Percentiles rank a stretch among this genome's conserved stretches.
Evolutionary conservation across 2,797 vertebrate species (phyloP).

Genomic region (Acrocephalus scirpaceus): DNA sequence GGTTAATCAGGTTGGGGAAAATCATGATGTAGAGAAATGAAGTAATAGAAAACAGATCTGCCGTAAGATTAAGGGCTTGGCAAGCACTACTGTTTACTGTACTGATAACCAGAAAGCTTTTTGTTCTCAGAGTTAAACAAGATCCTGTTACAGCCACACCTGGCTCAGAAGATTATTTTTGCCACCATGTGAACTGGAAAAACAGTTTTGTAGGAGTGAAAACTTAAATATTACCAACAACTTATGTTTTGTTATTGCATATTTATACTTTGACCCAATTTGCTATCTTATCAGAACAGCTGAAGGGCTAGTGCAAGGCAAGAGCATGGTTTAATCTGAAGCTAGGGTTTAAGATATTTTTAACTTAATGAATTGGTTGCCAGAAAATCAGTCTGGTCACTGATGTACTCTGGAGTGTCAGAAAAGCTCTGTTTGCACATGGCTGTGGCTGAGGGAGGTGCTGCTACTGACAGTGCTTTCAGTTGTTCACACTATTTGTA

Average conservation of each 20-base stretch:
- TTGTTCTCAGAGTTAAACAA: not conserved
- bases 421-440: not conserved
- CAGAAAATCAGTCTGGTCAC: not conserved
- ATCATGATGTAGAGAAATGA: not conserved
- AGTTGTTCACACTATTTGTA: not conserved
- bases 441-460: not conserved
- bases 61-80: not conserved
- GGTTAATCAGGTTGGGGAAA: not conserved
- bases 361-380: not conserved
- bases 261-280: conserved; percentile 16
- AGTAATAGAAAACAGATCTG: not conserved
- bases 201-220: not conserved
- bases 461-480: not conserved
- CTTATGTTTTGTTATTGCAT: not conserved
- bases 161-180: not conserved
- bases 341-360: not conserved
- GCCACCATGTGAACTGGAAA: not conserved
- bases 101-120: not conserved
- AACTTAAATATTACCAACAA: not conserved
- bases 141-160: not conserved
- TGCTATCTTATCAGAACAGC: not conserved
- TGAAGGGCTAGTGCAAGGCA: not conserved
- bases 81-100: not conserved
- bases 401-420: not conserved
- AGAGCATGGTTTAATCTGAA: conserved; percentile 3